Conservation (phyloP, 2,113 vertebrate species). For the Plectropomus leopardus region DNA sequence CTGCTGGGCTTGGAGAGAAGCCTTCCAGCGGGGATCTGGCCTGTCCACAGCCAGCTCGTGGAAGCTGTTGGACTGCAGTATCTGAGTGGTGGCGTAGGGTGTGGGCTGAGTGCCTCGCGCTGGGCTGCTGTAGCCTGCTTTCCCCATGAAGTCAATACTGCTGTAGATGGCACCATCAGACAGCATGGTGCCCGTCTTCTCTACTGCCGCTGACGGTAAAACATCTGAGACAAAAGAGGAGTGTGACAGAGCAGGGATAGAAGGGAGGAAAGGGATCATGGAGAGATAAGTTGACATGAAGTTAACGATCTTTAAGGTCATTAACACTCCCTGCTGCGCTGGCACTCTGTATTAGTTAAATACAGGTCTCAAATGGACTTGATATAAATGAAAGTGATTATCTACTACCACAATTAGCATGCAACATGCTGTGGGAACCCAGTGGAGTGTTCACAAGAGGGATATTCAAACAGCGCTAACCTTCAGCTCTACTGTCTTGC, state of each 20-base stretch:
- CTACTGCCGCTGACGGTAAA: slow-evolving; percentile 90
- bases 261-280: slow-evolving; percentile 44
- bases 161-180: slow-evolving; percentile 98
- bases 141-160: slow-evolving; percentile 97
- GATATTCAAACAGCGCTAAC: slow-evolving; percentile 77
- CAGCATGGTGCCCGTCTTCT: slow-evolving; percentile 96
- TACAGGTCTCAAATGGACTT: slow-evolving; percentile 74
- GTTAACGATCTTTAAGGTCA: slow-evolving; percentile 82
- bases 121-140: slow-evolving; percentile 93
- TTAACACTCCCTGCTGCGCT: slow-evolving; percentile 79
- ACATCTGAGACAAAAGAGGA: slow-evolving; percentile 86
- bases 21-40: slow-evolving; percentile 96
- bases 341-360: slow-evolving; percentile 74
- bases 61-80: slow-evolving; percentile 96
- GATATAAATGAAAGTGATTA: slow-evolving; percentile 87
- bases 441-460: slow-evolving; percentile 64
- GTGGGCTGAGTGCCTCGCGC: slow-evolving; percentile 91
- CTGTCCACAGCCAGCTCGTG: slow-evolving; percentile 95
- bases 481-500: slow-evolving; percentile 71
- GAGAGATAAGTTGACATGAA: slow-evolving; percentile 72
- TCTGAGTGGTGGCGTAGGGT: slow-evolving; percentile 96
- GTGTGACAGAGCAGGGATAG: slow-evolving; percentile 68
- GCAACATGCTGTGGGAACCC: slow-evolving; percentile 70
- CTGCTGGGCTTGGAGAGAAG: slow-evolving; percentile 93
- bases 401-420: slow-evolving; percentile 82